Base-by-base conservation (phyloP, 2,888 invertebrate genomes). In the Apotomis capreana region DNA sequence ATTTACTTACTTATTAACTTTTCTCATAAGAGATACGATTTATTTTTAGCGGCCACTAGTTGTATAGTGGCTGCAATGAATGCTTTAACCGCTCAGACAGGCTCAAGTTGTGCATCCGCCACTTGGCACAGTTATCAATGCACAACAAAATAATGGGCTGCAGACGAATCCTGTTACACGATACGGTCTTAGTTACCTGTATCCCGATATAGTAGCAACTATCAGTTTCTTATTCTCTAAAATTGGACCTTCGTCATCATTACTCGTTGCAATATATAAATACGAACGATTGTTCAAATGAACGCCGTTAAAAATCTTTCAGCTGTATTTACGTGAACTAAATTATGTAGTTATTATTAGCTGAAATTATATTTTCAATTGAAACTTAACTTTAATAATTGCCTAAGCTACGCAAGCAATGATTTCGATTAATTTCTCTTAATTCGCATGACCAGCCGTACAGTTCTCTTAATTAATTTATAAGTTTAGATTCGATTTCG, bases 121-220 rank as follows among this genome's bases (percentile, higher is more conserved):
- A 46, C 72, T 68, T 68, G 72, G 59, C 72, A 63, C 59, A 58
- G 72, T 63, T 68, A 72, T 63, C 63, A 57, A 40, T 63, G 62
- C 40, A 52, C 51, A 40, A 58, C 52, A 63, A 57, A 55, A 49
- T 70, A 67, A 62, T 71, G 15, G 44, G 46, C 55, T 49, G 13
- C 49, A 61, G 58, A 64, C 26, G 40, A 40, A 58, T 51, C 36
- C n/a, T 26, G 5, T 36, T 54, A 54, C 15, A 9, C 55, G 15
- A 40, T 15, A 40, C 54, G 15, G 12, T 49, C 49, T 9, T 49
- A 49, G 10, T 49, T 9, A 40, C 40, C 40, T 4, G 46, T 10
- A 15, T 3, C 55, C 55, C 26, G 26, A 3, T 9, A 26, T 26
- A 55, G 12, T 49, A 10, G 49, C 12, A 49, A 49, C 9, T 10